phyloP scores from a whole-genome alignment of 2,888 invertebrate species.

The Troides aeacus region DNA sequence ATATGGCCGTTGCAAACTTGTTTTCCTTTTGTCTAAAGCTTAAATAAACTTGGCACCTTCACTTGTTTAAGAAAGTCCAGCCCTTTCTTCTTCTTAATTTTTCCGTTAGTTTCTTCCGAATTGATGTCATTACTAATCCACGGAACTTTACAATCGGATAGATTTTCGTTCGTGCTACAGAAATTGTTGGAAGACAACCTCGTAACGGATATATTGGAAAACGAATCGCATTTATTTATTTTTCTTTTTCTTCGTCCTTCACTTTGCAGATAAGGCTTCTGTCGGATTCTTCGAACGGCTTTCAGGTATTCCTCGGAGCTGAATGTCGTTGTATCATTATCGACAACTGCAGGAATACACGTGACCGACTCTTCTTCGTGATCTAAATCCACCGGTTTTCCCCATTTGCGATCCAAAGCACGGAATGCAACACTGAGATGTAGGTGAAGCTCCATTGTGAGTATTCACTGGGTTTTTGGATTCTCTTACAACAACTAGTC shows the following conservation, averaged over 20 bases:
- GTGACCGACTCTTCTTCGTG: constrained; percentile 38
- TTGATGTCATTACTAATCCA: too few species aligned
- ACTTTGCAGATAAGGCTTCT: constrained; percentile 12
- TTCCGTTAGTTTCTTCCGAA: too few species aligned
- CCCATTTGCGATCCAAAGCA: constrained; percentile 59
- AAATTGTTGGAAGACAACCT: constrained; percentile 39
- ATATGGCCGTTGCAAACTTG: too few species aligned
- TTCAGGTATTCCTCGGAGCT: constrained; percentile 56
- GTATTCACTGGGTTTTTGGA: not conserved
- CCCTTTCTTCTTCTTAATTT: too few species aligned
- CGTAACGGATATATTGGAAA: constrained; percentile 46
- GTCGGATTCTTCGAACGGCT: constrained; percentile 38
- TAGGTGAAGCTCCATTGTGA: constrained; percentile 55
- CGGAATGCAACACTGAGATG: constrained; percentile 56
- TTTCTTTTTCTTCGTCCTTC: constrained; percentile 25
- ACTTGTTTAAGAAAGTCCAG: too few species aligned
- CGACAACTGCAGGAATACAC: constrained; percentile 48
- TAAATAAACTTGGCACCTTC: too few species aligned
- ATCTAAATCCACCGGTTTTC: constrained; percentile 52
- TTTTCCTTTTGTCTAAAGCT: too few species aligned
- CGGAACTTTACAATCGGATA: too few species aligned
- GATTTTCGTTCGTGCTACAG: constrained; percentile 3
- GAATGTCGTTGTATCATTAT: constrained; percentile 49
- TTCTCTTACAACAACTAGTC: not conserved
- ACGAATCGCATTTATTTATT: constrained; percentile 41